phyloP scores from a whole-genome alignment of 2,888 invertebrate species.

The Homarus gammarus region DNA sequence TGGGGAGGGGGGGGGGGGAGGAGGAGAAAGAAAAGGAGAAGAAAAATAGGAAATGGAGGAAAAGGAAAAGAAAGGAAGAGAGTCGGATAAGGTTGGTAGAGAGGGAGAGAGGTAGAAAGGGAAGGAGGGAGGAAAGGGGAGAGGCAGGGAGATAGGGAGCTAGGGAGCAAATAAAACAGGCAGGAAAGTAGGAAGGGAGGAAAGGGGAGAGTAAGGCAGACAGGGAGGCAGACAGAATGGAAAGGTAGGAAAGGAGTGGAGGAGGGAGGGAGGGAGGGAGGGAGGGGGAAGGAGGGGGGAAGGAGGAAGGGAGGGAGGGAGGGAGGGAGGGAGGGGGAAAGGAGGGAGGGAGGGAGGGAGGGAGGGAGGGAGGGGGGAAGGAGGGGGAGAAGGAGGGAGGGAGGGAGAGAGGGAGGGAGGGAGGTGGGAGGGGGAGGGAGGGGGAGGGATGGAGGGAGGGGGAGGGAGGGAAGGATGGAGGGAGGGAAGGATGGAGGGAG shows the following conservation, averaged over 20 bases:
- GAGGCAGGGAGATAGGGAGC: no score
- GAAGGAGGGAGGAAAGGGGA: no score
- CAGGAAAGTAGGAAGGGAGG: no score
- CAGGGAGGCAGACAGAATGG: no score
- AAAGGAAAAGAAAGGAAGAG: no score
- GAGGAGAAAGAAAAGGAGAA: neutral
- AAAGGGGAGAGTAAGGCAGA: no score
- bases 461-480: neutral
- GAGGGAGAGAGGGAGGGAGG: neutral
- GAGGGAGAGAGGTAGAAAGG: no score
- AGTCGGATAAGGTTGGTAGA: no score
- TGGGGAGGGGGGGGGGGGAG: neutral
- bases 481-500: no score
- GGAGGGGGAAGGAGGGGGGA: neutral
- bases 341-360: neutral
- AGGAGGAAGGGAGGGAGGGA: neutral
- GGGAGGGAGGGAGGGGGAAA: slow-evolving; percentile 1
- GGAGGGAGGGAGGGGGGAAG: neutral
- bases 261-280: neutral
- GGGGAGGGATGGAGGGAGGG: no score
- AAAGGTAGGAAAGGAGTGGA: neutral
- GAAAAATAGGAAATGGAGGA: no score
- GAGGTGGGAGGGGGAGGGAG: neutral
- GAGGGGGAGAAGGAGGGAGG: neutral
- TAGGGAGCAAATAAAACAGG: no score